Base-by-base conservation (phyloP, 1,140 invertebrate species). In the Daktulosphaira vitifoliae region DNA sequence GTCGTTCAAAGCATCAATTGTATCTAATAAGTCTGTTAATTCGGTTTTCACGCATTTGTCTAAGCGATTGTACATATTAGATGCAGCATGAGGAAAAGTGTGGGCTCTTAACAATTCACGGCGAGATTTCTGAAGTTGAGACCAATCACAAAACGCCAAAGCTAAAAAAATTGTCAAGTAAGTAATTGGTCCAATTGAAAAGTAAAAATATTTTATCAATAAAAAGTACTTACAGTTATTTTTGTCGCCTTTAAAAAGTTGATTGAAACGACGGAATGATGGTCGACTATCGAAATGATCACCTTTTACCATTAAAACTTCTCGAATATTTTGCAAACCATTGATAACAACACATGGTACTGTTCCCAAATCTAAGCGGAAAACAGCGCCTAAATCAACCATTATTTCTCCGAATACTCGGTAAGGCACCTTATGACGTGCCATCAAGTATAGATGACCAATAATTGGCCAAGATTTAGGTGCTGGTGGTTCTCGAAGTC, bases 101-200 rank as follows among this genome's bases (percentile, higher is more conserved):
- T 84, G 78, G 0, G 88, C 84, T 62, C 67, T 66, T 4, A 73
- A 62, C 51, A 92, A 80, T 69, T 89, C 88, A 25, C 91, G 77
- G 23, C 90, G 79, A 0, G 80, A 81, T 66, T 87, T 84, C 70
- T 93, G 90, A 0, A 90, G 73, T 2, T 86, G 82, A 1, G 87
- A 89, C 89, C 88, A 92, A 71, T 92, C 84, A 72, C 88, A 90
- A 44, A 92, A 82, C 11, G 90, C 90, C 53, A 93, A 74, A 65
- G 90, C 89, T 92, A 20, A 15, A 3, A 16, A 46, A 29, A 56
- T 23, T 3, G 18, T 18, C 18, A 16, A 18, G 18, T 16, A 22
- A 53, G 11, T 37, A 18, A 1, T 15, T 5, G 20, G 16, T 56
- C 29, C 44, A 48, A 48, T 6, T 48, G 15, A 5, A 48, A 48